Evolutionary conservation across 2,888 invertebrate genomes (phyloP), one percentile per base, ranked within the genome.

Genomic region (Phragmatobia fuliginosa): DNA sequence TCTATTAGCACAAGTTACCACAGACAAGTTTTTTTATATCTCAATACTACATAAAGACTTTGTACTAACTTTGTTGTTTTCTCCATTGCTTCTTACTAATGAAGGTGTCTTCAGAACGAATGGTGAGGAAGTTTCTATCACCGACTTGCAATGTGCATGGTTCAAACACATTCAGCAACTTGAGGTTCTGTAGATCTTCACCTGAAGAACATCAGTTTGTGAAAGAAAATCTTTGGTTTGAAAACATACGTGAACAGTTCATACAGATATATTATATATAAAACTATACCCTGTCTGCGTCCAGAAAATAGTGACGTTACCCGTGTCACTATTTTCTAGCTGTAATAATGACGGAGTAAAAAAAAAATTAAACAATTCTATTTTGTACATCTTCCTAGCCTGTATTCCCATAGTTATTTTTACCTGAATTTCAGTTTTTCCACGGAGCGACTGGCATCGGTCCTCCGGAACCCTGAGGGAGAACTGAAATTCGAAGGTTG

Each of bases 71-170:
- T 87, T 96, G 96, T 80, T 96, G 96, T 79, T 95, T 96, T 68
- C 96, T 96, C 98, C 98, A 99, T 77, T 97, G 97, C 76, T 97
- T 97, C 86, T 97, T 97, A 78, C 97, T 97, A 69, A 97, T 90
- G 73, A 98, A 96, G 49, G 96, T 95, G 94, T 99, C 99, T 80
- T 96, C 96, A 16, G 97, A 96, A 72, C 96, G 96, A 80, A 98
- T 96, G 70, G 97, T 97, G 87, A 99, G 97, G 91, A 97, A 97
- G 91, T 97, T 97, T 75, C 98, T 96, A 92, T 99, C 99, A 68
- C 98, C 98, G 61, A 99, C 97, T 95, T 99, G 98, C 80, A 98
- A 95, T 79, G 98, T 98, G 88, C 98, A 98, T 59, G 98, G 97
- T 88, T 98, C 98, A 85, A 98, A 98, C 70, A 98, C 97, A 87